Evolutionary conservation across 2,113 vertebrate genomes (phyloP).

Genomic region (Sylvia atricapilla): DNA sequence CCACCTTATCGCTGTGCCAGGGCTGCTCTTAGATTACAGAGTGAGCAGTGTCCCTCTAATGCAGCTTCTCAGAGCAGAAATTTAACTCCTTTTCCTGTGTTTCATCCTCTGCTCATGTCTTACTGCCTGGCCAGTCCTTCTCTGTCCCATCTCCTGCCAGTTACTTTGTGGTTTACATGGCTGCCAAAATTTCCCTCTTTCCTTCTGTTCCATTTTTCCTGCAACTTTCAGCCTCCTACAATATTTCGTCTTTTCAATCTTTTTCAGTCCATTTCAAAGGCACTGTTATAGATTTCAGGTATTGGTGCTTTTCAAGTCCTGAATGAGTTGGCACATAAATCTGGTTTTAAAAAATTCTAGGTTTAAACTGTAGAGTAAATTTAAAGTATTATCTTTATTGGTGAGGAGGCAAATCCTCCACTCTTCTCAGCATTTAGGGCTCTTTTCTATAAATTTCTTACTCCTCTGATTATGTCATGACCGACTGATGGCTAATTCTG

Average conservation of each 20-base stretch:
- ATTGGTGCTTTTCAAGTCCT: neutral
- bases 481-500: neutral
- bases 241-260: neutral
- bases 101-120: neutral
- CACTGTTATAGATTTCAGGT: neutral
- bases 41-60: neutral
- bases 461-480: neutral
- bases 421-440: neutral
- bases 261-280: neutral
- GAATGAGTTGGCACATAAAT: neutral
- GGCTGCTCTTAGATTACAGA: neutral
- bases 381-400: neutral
- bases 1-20: neutral
- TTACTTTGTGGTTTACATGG: neutral
- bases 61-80: neutral
- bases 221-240: rapidly evolving
- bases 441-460: neutral
- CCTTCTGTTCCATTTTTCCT: neutral
- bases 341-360: neutral
- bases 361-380: neutral
- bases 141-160: neutral
- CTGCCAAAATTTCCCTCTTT: neutral
- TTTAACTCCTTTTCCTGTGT: neutral
- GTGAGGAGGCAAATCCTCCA: neutral
- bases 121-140: neutral